phyloP scores from a whole-genome alignment of 2,888 invertebrate species.

The Cephus spinipes region DNA sequence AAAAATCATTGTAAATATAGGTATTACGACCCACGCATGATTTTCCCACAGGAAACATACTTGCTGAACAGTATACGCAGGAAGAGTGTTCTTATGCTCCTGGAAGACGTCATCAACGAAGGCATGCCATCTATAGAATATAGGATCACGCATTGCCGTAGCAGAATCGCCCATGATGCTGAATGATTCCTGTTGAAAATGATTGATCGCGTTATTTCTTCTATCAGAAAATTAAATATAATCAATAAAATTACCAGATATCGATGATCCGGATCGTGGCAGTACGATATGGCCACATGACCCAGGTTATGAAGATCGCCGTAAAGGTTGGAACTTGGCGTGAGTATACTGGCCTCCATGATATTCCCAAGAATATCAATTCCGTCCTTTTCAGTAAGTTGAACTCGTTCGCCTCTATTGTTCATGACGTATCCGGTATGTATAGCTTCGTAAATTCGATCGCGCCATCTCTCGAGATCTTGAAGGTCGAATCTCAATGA shows the following conservation, averaged over 20 bases:
- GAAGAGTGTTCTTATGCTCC: slow-evolving; percentile 77
- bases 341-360: slow-evolving; percentile 77
- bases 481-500: slow-evolving; percentile 76
- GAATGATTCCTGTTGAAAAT: slow-evolving; percentile 75
- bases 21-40: background rate
- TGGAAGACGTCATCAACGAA: slow-evolving; percentile 84
- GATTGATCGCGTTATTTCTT: background rate
- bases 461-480: slow-evolving; percentile 82
- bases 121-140: slow-evolving; percentile 89
- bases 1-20: background rate
- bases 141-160: slow-evolving; percentile 88
- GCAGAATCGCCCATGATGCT: slow-evolving; percentile 87
- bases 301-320: slow-evolving; percentile 88
- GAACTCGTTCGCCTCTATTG: slow-evolving; percentile 71
- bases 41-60: slow-evolving; percentile 58
- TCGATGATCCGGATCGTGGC: slow-evolving; percentile 85
- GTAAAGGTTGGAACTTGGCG: slow-evolving; percentile 77
- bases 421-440: slow-evolving; percentile 73
- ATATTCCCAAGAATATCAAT: slow-evolving; percentile 85
- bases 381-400: slow-evolving; percentile 76
- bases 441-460: slow-evolving; percentile 79
- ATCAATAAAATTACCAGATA: slow-evolving; percentile 71
- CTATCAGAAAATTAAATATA: background rate
- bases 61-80: slow-evolving; percentile 73
- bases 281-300: slow-evolving; percentile 80